A percentile compares a stretch with the other conserved stretches of the same genome.
Evolutionary conservation across 2,113 vertebrate genomes (phyloP).

Genomic region (Siniperca knerii): DNA sequence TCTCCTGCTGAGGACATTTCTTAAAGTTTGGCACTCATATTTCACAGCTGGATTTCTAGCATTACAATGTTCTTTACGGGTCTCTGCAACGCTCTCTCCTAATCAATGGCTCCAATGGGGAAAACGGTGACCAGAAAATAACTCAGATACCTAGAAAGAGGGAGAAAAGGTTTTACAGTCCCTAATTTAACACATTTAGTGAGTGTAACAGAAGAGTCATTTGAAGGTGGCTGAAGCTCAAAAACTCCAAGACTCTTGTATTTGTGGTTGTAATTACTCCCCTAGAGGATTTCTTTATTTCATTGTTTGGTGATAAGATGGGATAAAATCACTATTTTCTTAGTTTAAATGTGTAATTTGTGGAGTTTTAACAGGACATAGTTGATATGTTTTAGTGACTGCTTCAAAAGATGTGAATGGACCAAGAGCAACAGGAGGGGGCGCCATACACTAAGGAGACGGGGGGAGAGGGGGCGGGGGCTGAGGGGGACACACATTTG

Average conservation of each 20-base stretch:
- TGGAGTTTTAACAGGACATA: neutral
- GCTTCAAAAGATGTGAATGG: neutral
- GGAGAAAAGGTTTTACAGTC: neutral
- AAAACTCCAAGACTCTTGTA: neutral
- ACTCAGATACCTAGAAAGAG: neutral
- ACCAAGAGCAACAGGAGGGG: constrained; percentile 56
- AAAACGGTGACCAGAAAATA: neutral
- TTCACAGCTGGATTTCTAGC: neutral
- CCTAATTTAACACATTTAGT: neutral
- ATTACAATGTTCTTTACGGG: neutral
- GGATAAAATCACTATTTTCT: neutral
- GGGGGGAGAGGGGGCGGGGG: no score
- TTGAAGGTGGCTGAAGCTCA: neutral
- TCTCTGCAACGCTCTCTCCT: no score
- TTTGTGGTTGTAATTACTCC: no score
- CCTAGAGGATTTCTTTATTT: no score
- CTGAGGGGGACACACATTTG: neutral
- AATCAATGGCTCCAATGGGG: neutral
- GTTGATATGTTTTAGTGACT: neutral
- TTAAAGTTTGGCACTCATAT: neutral
- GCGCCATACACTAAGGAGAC: constrained; percentile 62
- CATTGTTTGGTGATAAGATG: neutral
- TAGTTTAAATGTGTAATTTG: neutral
- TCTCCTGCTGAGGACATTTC: neutral
- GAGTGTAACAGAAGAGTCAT: neutral